Base-by-base conservation (phyloP, 92 coral and sea anemone genomes). In the Siderastrea radians region DNA sequence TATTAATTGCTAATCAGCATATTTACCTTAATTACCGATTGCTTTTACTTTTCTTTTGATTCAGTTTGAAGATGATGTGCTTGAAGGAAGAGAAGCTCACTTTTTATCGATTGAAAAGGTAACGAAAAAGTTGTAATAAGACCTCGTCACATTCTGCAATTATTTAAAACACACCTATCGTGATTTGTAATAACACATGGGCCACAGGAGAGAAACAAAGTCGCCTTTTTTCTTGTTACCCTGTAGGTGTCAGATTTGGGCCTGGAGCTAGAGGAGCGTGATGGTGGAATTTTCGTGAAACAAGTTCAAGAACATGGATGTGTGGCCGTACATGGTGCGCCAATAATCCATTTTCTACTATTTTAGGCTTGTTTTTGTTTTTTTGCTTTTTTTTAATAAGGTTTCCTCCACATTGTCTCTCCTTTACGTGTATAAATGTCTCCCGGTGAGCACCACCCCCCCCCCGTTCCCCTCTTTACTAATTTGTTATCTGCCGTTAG, bases 41-140 rank as follows among this genome's bases (percentile, higher is more conserved):
- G 38, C 38, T 26, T 26, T 26, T 26, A 26, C 38, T 68, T 68
- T 68, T 5, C 43, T 44, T 45, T 44, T 10, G 13, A 15, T 45
- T 4, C 17, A 95, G 98, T 95, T 92, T 75, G 90, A 87, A 45
- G 86, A 86, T 46, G 98, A 93, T 7, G 84, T 95, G 66, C 87
- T 95, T 2, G 79, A 83, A 44, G 98, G 92, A 46, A 79, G 96
- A 80, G 93, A 93, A 66, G 94, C 96, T 3, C 95, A 85, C 45
- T 92, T 95, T 75, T 67, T 93, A 11, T 81, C 96, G 0, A 79
- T 95, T 13, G 86, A 93, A 43, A 95, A 95, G 93, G 98, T 91
- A 63, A 11, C 72, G 17, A 26, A 4, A 11, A 63, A 45, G 15
- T 58, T 47, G 15, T 15, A 48, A 2, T 59, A 48, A 26, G 38